Evolutionary conservation across 2,797 vertebrate genomes (phyloP).

Genomic region (Acropternis orthonyx): DNA sequence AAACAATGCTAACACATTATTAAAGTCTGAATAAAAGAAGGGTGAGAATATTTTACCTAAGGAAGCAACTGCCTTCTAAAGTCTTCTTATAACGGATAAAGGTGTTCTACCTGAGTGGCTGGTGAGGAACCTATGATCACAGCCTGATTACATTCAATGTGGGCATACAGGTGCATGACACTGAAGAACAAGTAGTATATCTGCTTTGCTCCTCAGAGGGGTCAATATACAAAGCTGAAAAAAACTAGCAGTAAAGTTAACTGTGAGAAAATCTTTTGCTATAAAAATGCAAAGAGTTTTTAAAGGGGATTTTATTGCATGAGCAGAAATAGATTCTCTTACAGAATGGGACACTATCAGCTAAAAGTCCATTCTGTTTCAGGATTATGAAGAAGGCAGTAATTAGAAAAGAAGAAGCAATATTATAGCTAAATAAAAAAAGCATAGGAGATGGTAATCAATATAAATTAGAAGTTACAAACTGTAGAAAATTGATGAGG

Average conservation of each 20-base stretch:
- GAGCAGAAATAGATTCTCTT: neutral
- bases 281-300: neutral
- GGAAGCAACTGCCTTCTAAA: neutral
- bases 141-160: neutral
- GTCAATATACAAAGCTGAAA: neutral
- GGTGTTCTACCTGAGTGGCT: neutral
- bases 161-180: neutral
- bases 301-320: neutral
- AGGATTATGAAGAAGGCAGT: neutral
- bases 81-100: neutral
- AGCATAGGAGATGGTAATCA: neutral
- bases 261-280: neutral
- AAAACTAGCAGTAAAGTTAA: conserved; percentile 3
- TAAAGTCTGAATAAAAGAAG: neutral
- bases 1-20: neutral
- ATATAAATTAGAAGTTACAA: conserved; percentile 28
- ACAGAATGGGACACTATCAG: neutral
- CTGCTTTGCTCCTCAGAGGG: neutral
- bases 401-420: conserved; percentile 29
- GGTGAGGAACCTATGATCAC: neutral
- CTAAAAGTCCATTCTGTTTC: conserved; percentile 8
- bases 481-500: conserved; percentile 46
- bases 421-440: conserved; percentile 25
- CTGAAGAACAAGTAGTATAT: neutral
- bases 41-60: neutral